Evolutionary conservation across 2,797 vertebrate species (phyloP).

Genomic region (Monodelphis domestica): DNA sequence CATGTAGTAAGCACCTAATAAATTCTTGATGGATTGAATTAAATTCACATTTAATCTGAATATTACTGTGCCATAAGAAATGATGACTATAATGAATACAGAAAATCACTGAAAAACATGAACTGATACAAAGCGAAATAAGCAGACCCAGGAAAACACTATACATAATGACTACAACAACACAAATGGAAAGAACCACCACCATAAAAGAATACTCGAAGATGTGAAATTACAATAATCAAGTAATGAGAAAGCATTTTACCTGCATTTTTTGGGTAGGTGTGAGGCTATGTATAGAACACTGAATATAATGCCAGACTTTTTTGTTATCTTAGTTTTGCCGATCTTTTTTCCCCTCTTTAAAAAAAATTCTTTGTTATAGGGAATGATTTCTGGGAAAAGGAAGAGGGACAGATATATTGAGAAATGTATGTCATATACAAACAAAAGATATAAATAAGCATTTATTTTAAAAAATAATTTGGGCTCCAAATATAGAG

Average conservation of each 20-base stretch:
- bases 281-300: not conserved
- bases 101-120: not conserved
- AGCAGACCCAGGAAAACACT: not conserved
- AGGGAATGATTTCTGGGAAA: not conserved
- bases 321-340: not conserved
- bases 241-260: not conserved
- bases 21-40: not conserved
- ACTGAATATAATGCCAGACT: not conserved
- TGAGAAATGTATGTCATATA: not conserved
- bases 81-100: not conserved
- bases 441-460: not conserved
- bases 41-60: not conserved
- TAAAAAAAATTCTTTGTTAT: not conserved
- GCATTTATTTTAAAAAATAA: not conserved
- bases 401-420: no score
- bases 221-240: not conserved
- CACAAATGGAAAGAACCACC: not conserved
- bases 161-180: not conserved
- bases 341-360: fast-evolving
- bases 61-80: not conserved
- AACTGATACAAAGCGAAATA: not conserved
- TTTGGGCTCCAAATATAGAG: not conserved
- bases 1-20: not conserved
- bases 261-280: not conserved
- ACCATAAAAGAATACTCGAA: not conserved